phyloP scores from a whole-genome alignment of 2,113 vertebrate genomes.

The Malurus alboscapulatus region DNA sequence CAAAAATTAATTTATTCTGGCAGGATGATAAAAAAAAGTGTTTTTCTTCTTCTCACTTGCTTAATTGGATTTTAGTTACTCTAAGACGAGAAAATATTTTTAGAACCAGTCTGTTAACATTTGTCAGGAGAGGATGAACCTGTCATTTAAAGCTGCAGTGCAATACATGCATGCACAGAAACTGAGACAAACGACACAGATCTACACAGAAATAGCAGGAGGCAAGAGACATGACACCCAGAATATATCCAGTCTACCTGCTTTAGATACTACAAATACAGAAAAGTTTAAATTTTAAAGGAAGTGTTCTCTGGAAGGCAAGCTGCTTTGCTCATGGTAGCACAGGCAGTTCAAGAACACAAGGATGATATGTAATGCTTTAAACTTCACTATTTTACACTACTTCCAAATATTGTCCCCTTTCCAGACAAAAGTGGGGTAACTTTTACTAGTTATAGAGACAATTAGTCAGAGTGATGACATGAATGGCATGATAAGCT shows the following conservation, averaged over 20 bases:
- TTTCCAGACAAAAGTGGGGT: not conserved
- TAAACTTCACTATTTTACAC: not conserved
- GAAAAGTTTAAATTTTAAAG: not conserved
- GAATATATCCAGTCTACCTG: accelerated
- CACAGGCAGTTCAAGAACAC: not conserved
- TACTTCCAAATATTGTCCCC: not conserved
- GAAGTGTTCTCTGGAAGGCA: not conserved
- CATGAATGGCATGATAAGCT: not conserved
- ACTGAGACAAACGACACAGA: not conserved
- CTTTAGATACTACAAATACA: not conserved
- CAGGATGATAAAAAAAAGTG: not conserved
- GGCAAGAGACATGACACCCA: not conserved
- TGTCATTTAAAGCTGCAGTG: not conserved
- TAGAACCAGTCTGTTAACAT: not conserved
- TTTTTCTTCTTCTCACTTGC: not conserved
- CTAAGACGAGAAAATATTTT: constrained; percentile 2
- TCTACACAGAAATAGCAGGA: not conserved
- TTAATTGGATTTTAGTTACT: constrained; percentile 6
- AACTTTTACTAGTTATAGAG: not conserved
- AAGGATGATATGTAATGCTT: not conserved
- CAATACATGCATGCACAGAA: not conserved
- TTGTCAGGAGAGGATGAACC: not conserved
- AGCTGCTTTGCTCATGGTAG: not conserved
- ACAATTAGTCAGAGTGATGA: not conserved
- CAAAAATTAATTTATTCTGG: not conserved